Conservation (phyloP, 2,113 vertebrate genomes). For the Hirundichthys speculiger region DNA sequence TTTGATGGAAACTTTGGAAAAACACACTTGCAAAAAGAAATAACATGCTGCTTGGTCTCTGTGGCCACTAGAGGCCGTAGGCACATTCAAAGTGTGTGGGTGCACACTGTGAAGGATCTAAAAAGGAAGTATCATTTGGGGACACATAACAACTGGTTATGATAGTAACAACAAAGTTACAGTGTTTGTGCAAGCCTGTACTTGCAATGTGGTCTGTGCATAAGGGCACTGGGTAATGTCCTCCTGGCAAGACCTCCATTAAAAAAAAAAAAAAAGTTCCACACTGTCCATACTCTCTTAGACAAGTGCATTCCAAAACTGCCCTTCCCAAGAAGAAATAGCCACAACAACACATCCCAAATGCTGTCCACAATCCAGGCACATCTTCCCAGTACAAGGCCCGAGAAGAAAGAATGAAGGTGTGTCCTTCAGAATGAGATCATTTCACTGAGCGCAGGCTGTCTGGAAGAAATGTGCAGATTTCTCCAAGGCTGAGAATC, state of each 20-base stretch:
- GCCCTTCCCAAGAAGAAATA: constrained; percentile 49
- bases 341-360: constrained; percentile 40
- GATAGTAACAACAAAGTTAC: constrained; percentile 65
- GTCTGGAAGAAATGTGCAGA: constrained; percentile 63
- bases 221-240: constrained; percentile 44
- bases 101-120: constrained; percentile 44
- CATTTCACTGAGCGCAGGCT: constrained; percentile 56
- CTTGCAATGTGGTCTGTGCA: constrained; percentile 48
- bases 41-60: constrained; percentile 58
- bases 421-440: constrained; percentile 68
- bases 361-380: constrained; percentile 44
- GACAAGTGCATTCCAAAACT: constrained; percentile 41
- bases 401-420: constrained; percentile 59
- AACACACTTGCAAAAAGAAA: constrained; percentile 61
- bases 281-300: constrained; percentile 22
- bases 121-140: constrained; percentile 61
- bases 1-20: constrained; percentile 74
- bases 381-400: constrained; percentile 37
- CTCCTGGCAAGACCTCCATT: constrained; percentile 38
- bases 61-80: constrained; percentile 70
- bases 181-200: constrained; percentile 63
- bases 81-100: constrained; percentile 63
- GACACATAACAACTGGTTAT: constrained; percentile 71
- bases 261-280: constrained; percentile 54
- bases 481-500: constrained; percentile 57